These are phyloP conservation scores for Hyperoodon ampullatus DNA, from an alignment of 2,113 vertebrate genomes.

Conservation along the genomic window DNA sequence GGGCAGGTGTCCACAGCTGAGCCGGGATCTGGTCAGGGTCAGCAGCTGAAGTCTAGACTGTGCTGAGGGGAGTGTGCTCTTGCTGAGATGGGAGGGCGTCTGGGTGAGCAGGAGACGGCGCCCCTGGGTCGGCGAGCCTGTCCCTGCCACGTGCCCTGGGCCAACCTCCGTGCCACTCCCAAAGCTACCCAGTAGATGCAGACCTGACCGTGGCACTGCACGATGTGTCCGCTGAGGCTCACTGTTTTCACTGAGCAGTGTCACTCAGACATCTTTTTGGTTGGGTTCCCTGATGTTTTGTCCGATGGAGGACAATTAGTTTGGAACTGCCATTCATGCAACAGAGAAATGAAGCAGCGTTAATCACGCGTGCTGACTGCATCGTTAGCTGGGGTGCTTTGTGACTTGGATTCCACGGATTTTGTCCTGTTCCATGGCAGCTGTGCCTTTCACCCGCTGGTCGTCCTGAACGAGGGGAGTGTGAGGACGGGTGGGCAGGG, in stretches of 20 bases:
- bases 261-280: slow-evolving; percentile 18
- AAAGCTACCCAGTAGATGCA: background rate
- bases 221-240: background rate
- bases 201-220: background rate
- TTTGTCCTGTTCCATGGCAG: background rate
- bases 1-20: background rate
- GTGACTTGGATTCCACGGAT: background rate
- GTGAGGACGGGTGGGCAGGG: background rate
- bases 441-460: background rate
- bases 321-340: background rate
- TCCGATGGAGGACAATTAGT: background rate
- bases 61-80: background rate
- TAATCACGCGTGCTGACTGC: background rate
- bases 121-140: background rate
- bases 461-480: background rate
- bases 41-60: background rate
- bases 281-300: background rate
- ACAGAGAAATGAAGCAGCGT: background rate
- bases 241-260: background rate
- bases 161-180: background rate
- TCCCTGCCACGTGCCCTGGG: background rate
- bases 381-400: background rate
- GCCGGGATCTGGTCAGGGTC: background rate
- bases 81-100: background rate
- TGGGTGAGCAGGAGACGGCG: too few species aligned